Conservation (phyloP, 2,113 vertebrate genomes). For the cat (Felis catus) region DNA sequence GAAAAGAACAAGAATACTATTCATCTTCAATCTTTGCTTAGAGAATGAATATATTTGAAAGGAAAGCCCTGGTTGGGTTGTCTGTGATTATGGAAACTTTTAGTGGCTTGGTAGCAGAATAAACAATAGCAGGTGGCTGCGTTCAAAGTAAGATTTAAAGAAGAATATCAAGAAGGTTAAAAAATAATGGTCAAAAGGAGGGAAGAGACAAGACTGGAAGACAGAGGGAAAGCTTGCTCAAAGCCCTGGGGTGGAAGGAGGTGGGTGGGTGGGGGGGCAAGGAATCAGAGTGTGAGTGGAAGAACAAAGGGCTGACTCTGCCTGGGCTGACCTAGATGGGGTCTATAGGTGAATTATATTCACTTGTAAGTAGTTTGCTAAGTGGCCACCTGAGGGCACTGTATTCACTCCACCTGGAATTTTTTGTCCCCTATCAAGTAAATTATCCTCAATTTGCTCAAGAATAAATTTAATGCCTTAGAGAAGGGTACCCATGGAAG, state of each 20-base stretch:
- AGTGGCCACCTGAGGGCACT: slow-evolving; percentile 58
- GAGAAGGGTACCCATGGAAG: background rate
- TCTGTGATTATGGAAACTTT: background rate
- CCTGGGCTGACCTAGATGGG: background rate
- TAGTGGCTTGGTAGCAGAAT: background rate
- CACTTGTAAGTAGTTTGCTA: background rate
- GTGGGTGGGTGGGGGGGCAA: background rate
- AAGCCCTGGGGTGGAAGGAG: background rate
- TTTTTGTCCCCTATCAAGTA: background rate
- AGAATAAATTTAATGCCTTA: background rate
- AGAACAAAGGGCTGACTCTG: background rate
- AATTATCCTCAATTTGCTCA: background rate
- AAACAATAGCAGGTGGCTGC: background rate
- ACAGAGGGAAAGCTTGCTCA: too few species aligned
- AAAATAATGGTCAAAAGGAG: background rate
- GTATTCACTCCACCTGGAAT: background rate
- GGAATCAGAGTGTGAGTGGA: background rate
- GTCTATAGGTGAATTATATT: background rate
- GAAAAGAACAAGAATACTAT: background rate
- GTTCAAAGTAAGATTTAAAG: background rate
- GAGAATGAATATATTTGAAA: background rate
- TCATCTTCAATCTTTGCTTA: background rate
- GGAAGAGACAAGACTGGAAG: background rate
- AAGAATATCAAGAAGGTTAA: background rate
- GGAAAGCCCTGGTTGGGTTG: background rate